Conservation (phyloP, 2,797 vertebrate species). For the Typhlichthys eigenmanni region DNA sequence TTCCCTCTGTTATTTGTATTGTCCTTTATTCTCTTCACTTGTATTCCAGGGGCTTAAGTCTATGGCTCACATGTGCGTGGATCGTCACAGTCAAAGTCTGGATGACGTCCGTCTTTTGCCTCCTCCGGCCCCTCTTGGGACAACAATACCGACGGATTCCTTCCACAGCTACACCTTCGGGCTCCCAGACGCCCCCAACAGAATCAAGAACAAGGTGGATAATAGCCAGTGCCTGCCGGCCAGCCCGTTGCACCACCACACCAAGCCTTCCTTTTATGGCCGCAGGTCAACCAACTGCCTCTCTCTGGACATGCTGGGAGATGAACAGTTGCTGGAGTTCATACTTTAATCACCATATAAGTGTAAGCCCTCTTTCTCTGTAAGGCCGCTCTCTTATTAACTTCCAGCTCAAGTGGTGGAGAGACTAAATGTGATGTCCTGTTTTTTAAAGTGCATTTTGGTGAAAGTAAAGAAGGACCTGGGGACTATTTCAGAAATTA, state of each 20-base stretch:
- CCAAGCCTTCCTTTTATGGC: slow-evolving; percentile 79
- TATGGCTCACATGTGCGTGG: slow-evolving; percentile 51
- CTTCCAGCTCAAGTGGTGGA: not conserved
- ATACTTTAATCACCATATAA: slow-evolving; percentile 61
- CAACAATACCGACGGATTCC: slow-evolving; percentile 67
- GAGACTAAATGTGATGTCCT: not conserved
- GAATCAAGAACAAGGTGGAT: slow-evolving; percentile 61
- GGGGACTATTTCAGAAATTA: too few relatives aligned
- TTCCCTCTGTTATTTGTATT: not conserved
- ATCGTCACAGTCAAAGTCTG: slow-evolving; percentile 81
- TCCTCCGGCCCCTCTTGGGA: slow-evolving; percentile 56
- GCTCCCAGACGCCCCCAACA: slow-evolving; percentile 66
- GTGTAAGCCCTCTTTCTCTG: not conserved
- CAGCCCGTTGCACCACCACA: slow-evolving; percentile 71
- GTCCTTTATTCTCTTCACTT: not conserved
- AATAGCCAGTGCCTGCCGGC: slow-evolving; percentile 56
- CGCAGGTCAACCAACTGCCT: slow-evolving; percentile 82
- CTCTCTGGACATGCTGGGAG: slow-evolving; percentile 80
- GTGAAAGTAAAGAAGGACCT: too few relatives aligned
- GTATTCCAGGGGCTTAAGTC: slow-evolving; percentile 55
- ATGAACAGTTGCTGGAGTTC: slow-evolving; percentile 79
- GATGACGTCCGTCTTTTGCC: slow-evolving; percentile 76
- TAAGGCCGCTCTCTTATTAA: not conserved
- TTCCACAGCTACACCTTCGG: slow-evolving; percentile 83
- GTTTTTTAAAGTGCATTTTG: too few relatives aligned